These are phyloP conservation scores for Adela reaumurella DNA, from an alignment of 2,888 invertebrate genomes.

Conservation along the genomic window DNA sequence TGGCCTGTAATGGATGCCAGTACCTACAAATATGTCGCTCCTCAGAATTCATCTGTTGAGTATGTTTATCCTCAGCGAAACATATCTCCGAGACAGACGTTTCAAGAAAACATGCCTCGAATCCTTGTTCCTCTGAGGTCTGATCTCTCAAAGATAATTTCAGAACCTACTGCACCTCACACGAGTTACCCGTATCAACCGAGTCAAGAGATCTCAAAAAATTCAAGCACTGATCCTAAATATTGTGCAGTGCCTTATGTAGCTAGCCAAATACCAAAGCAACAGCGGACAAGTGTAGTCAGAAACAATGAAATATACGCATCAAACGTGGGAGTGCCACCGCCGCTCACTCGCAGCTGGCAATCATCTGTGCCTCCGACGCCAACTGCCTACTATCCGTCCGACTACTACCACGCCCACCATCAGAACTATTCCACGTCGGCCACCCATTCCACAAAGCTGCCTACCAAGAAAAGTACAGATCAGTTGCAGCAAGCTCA, in stretches of 20 bases:
- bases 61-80: slow-evolving; percentile 28
- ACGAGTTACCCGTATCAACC: slow-evolving; percentile 21
- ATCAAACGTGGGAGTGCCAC: slow-evolving; percentile 26
- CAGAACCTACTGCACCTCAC: slow-evolving; percentile 18
- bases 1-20: slow-evolving; percentile 28
- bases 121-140: slow-evolving; percentile 44
- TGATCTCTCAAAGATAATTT: slow-evolving; percentile 29
- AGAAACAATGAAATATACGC: slow-evolving; percentile 31
- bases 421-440: background rate
- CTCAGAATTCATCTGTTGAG: slow-evolving; percentile 30
- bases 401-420: background rate
- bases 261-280: slow-evolving; percentile 32
- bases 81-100: slow-evolving; percentile 53
- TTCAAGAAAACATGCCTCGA: slow-evolving; percentile 52
- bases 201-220: slow-evolving; percentile 23
- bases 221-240: slow-evolving; percentile 32
- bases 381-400: slow-evolving; percentile 16
- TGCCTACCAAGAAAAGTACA: background rate
- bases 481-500: background rate
- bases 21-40: slow-evolving; percentile 24
- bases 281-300: slow-evolving; percentile 33
- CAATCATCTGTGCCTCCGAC: slow-evolving; percentile 26
- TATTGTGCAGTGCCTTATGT: slow-evolving; percentile 52
- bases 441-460: background rate
- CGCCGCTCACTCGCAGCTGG: slow-evolving; percentile 28